These are phyloP conservation scores for Saimiri boliviensis DNA, from an alignment of 2,113 vertebrate genomes.

Conservation along the genomic window DNA sequence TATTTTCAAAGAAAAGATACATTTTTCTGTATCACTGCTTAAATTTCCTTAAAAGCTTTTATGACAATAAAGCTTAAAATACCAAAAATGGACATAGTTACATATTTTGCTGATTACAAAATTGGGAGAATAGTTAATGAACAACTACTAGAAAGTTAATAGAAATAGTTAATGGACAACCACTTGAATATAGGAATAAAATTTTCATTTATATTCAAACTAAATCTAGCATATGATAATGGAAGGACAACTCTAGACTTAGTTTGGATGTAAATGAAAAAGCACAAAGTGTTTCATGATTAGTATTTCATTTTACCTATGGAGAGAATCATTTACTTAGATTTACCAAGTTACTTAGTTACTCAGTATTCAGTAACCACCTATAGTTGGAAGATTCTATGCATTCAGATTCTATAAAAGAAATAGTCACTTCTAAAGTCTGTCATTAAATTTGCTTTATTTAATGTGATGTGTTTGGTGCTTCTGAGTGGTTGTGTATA, in stretches of 20 bases:
- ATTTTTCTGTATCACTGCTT: neutral
- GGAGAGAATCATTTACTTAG: neutral
- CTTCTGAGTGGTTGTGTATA: neutral
- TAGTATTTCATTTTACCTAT: slow-evolving; percentile 17
- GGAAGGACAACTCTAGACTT: neutral
- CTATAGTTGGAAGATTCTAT: neutral
- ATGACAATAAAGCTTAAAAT: slow-evolving; percentile 21
- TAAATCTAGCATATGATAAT: neutral
- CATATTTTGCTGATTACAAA: slow-evolving; percentile 32
- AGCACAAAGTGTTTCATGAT: neutral
- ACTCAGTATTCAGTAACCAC: neutral
- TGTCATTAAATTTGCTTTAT: neutral
- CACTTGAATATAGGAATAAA: neutral
- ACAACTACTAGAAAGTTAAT: neutral
- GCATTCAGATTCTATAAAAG: neutral
- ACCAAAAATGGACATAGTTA: neutral
- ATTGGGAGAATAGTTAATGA: slow-evolving; percentile 54
- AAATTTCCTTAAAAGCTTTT: neutral
- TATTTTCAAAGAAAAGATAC: slow-evolving; percentile 48
- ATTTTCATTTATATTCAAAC: neutral
- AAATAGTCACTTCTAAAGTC: neutral
- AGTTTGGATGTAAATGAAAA: neutral
- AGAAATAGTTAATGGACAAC: slow-evolving; percentile 23
- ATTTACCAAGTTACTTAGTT: too few species aligned
- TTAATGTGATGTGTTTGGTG: neutral